Percentiles rank a stretch among this genome's conserved stretches.
Evolutionary conservation across 1,140 invertebrate genomes (phyloP).

Genomic region (Lethocerus indicus): DNA sequence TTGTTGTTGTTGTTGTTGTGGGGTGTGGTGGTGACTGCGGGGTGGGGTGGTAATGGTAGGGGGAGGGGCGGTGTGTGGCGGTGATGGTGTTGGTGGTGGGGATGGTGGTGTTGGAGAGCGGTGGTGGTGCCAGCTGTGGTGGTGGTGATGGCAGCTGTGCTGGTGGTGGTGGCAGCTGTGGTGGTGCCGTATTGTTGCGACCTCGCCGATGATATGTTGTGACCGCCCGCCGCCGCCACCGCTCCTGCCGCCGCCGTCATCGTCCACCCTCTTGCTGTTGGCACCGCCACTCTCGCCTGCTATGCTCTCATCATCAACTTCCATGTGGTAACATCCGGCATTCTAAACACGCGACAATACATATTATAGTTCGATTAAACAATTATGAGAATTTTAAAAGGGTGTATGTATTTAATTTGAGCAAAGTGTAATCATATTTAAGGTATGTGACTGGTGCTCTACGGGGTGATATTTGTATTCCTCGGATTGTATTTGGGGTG

Average conservation of each 20-base stretch:
- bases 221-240: background rate
- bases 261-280: slow-evolving; percentile 5
- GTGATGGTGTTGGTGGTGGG: too few species aligned
- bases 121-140: slow-evolving; percentile 16
- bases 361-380: background rate
- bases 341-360: slow-evolving; percentile 22
- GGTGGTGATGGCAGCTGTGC: slow-evolving; percentile 5
- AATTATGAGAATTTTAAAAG: background rate
- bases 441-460: too few species aligned
- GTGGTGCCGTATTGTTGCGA: background rate
- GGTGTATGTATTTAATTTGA: background rate
- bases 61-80: too few species aligned
- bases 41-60: too few species aligned
- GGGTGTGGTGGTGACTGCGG: too few species aligned
- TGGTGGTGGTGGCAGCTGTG: background rate
- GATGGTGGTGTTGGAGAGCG: too few species aligned
- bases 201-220: slow-evolving; percentile 1
- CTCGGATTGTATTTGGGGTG: background rate
- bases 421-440: background rate
- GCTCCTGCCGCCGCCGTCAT: background rate
- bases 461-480: background rate
- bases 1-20: slow-evolving; percentile 14
- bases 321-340: slow-evolving; percentile 28
- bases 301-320: slow-evolving; percentile 27
- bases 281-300: slow-evolving; percentile 16